Conservation (phyloP, 2,797 vertebrate genomes). For the Limosa lapponica region DNA sequence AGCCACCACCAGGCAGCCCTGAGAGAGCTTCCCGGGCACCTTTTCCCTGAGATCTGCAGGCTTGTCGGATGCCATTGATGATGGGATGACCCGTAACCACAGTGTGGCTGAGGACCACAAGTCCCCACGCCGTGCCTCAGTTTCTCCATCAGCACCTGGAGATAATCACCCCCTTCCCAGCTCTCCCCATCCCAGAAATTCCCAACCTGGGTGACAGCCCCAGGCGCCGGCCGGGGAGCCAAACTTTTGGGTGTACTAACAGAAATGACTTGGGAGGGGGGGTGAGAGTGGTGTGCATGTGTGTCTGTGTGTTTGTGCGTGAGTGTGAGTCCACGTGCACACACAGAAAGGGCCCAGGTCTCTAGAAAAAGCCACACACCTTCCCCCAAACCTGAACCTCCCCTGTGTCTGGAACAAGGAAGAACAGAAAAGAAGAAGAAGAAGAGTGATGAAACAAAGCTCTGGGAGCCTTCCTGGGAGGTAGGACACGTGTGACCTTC, state of each 20-base stretch:
- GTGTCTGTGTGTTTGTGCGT: rapidly evolving
- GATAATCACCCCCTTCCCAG: not conserved
- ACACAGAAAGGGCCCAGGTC: rapidly evolving
- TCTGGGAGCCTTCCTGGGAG: rapidly evolving
- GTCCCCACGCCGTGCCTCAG: not conserved
- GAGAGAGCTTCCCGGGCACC: not conserved
- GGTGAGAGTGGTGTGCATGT: too few relatives aligned
- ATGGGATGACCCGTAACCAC: not conserved
- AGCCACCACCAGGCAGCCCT: rapidly evolving
- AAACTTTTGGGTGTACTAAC: not conserved
- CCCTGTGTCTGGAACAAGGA: not conserved
- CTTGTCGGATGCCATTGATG: rapidly evolving
- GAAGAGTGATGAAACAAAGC: not conserved
- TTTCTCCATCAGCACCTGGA: not conserved
- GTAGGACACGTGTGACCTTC: rapidly evolving
- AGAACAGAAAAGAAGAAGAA: not conserved
- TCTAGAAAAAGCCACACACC: not conserved
- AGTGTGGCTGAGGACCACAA: rapidly evolving
- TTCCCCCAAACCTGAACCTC: not conserved
- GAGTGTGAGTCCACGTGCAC: rapidly evolving
- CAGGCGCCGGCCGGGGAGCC: rapidly evolving
- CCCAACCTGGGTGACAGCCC: not conserved
- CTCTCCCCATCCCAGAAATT: not conserved
- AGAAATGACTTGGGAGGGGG: rapidly evolving
- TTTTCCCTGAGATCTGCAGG: not conserved